Conservation (phyloP, 2,797 vertebrate genomes). For the Sylvia borin region DNA sequence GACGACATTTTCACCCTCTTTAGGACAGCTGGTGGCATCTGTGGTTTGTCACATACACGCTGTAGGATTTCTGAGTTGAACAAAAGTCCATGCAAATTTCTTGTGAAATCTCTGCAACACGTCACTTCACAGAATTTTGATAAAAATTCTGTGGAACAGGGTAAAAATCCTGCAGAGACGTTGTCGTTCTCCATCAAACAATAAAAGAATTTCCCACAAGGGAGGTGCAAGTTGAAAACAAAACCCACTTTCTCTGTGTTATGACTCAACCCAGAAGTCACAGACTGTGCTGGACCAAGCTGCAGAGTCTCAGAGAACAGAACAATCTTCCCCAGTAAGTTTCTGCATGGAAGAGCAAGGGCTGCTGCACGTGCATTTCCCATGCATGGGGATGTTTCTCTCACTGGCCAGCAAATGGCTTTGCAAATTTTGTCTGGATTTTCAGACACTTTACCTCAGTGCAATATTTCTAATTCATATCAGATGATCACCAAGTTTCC, state of each 20-base stretch:
- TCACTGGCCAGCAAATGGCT: neutral
- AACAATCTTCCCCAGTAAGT: neutral
- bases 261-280: neutral
- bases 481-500: neutral
- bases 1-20: neutral
- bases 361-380: neutral
- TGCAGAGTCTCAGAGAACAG: neutral
- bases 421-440: neutral
- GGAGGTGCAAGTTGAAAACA: neutral
- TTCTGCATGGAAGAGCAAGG: neutral
- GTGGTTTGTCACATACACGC: neutral
- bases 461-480: neutral
- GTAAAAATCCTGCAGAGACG: neutral
- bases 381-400: fast-evolving
- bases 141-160: neutral
- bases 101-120: neutral
- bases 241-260: neutral
- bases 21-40: neutral
- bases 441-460: neutral
- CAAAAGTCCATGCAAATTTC: neutral
- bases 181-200: neutral
- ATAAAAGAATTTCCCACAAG: neutral
- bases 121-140: neutral
- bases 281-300: neutral
- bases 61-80: neutral